These are phyloP conservation scores for Latheticus oryzae DNA, from an alignment of 2,888 invertebrate species.

Conservation along the genomic window DNA sequence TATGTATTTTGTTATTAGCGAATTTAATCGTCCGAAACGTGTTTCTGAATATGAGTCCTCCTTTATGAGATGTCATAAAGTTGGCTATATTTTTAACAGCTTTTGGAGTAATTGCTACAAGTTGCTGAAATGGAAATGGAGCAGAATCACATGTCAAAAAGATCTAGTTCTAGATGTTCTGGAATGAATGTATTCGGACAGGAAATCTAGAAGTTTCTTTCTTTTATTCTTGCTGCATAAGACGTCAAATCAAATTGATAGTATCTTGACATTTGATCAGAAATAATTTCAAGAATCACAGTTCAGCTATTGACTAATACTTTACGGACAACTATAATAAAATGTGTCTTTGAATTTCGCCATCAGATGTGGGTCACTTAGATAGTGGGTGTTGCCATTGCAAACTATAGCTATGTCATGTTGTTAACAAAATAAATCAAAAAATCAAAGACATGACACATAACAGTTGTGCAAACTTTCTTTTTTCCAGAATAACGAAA, in stretches of 20 bases:
- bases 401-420: constrained; percentile 9
- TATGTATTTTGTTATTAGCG: constrained; percentile 24
- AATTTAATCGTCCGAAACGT: constrained; percentile 17
- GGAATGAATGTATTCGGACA: too few species aligned
- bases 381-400: constrained; percentile 36
- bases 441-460: too few species aligned
- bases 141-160: too few species aligned
- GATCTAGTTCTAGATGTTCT: too few species aligned
- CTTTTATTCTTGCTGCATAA: too few species aligned
- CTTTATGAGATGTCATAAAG: constrained; percentile 22
- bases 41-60: constrained; percentile 25
- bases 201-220: too few species aligned
- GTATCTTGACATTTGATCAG: constrained; percentile 7
- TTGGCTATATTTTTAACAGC: too few species aligned
- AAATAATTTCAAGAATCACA: constrained; percentile 1
- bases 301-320: constrained; percentile 8
- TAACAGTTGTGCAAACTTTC: too few species aligned
- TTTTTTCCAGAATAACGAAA: constrained; percentile 16
- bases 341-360: constrained; percentile 17
- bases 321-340: constrained; percentile 4
- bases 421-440: constrained; percentile 4
- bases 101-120: too few species aligned
- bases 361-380: constrained; percentile 36
- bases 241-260: too few species aligned
- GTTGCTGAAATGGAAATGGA: too few species aligned